Conservation (phyloP, 2,797 vertebrate genomes). For the Dicrostonyx torquatus region DNA sequence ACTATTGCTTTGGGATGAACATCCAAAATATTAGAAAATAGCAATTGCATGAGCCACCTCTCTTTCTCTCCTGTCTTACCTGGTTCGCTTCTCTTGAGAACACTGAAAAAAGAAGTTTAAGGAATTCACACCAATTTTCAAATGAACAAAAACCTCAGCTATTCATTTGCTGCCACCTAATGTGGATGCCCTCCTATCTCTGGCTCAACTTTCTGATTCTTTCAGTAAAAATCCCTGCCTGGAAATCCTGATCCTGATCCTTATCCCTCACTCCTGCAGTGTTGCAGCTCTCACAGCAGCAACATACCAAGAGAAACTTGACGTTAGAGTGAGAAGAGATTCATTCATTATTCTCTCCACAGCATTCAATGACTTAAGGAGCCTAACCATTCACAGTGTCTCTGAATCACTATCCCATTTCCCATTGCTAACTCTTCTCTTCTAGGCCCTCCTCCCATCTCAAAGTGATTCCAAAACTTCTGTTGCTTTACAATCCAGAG, state of each 20-base stretch:
- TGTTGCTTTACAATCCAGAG: constrained; percentile 16
- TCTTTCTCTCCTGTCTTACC: background rate
- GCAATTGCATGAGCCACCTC: background rate
- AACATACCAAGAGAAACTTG: background rate
- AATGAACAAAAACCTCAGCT: background rate
- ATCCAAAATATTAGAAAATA: constrained; percentile 5
- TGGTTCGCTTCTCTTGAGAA: background rate
- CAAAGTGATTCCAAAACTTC: background rate
- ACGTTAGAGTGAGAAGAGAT: background rate
- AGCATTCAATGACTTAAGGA: background rate
- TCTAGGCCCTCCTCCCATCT: background rate
- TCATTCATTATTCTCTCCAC: background rate
- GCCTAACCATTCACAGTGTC: background rate
- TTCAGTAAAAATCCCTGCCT: background rate
- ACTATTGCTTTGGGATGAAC: background rate
- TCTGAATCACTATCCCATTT: background rate
- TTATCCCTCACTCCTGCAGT: background rate
- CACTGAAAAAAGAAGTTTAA: background rate
- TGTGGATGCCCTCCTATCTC: background rate
- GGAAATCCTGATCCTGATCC: background rate
- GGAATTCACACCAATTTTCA: background rate
- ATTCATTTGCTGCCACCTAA: background rate
- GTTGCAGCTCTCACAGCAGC: background rate
- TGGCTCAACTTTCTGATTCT: background rate
- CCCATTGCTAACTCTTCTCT: background rate